Percentiles rank a stretch among this genome's conserved stretches.
phyloP scores from a whole-genome alignment of 1,140 invertebrate species.

The Pseudomyrmex sp. region DNA sequence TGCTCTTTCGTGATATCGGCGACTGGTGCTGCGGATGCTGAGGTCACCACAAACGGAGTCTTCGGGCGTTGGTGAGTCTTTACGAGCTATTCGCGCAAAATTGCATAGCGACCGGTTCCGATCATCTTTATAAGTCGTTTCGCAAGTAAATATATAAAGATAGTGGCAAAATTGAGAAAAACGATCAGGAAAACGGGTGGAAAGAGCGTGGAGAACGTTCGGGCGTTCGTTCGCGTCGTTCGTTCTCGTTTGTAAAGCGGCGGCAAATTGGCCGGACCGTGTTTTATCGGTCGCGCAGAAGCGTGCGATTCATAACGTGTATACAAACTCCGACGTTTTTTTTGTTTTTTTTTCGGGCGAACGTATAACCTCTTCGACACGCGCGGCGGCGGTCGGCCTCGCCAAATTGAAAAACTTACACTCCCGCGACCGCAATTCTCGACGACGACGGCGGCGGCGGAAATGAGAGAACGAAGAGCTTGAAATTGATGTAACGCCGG shows the following conservation, averaged over 20 bases:
- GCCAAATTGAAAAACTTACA: conserved; percentile 58
- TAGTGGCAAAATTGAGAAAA: conserved; percentile 4
- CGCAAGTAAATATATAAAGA: conserved; percentile 21
- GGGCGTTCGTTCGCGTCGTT: not conserved
- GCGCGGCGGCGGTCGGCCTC: not conserved
- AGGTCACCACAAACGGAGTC: no score
- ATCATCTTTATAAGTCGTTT: conserved; percentile 10
- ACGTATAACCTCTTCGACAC: not conserved
- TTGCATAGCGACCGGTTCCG: not conserved
- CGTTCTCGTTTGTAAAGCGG: conserved; percentile 16
- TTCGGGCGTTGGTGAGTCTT: not conserved
- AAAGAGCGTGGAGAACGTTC: conserved; percentile 16
- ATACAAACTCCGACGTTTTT: not conserved
- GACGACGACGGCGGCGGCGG: conserved; percentile 26
- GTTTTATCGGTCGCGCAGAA: conserved; percentile 21
- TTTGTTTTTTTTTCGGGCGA: not conserved
- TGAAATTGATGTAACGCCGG: conserved; percentile 43
- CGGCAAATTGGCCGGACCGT: conserved; percentile 37
- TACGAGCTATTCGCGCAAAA: not conserved
- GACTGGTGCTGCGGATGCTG: no score
- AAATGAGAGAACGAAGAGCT: conserved; percentile 47
- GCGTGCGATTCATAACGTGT: not conserved
- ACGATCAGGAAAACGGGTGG: not conserved
- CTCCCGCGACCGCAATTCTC: conserved; percentile 17
- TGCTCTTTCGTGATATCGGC: not conserved